phyloP scores from a whole-genome alignment of 2,888 invertebrate species.

The Teleogryllus oceanicus region DNA sequence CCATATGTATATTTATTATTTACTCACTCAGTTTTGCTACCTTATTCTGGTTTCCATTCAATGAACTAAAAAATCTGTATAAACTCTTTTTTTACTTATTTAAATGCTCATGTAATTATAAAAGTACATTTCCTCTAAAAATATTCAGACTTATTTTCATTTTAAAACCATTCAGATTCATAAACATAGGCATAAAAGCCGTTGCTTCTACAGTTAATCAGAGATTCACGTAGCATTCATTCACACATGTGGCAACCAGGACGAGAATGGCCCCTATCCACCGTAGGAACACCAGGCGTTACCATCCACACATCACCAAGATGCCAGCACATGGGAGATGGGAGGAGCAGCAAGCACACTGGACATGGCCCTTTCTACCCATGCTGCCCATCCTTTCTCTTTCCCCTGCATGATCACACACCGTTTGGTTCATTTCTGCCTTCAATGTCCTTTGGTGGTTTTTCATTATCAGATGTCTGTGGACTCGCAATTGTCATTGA shows the following conservation, averaged over 20 bases:
- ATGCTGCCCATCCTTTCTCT: background rate
- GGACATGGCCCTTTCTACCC: background rate
- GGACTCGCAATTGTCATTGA: background rate
- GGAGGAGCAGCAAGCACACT: conserved; percentile 18
- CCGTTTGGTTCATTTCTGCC: background rate
- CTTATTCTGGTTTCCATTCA: conserved; percentile 8
- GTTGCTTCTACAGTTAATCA: too few species aligned
- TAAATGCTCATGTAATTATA: too few species aligned
- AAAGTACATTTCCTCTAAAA: too few species aligned
- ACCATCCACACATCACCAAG: background rate
- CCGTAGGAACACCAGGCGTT: conserved; percentile 5
- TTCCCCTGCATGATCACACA: background rate
- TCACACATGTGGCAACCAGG: background rate
- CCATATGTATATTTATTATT: background rate
- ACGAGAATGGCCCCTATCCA: background rate
- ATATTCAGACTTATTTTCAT: too few species aligned
- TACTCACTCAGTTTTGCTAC: background rate
- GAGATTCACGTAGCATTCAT: too few species aligned
- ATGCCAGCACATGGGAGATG: background rate
- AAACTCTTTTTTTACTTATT: too few species aligned
- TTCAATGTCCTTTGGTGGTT: conserved; percentile 10
- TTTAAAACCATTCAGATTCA: too few species aligned
- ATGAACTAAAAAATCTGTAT: background rate
- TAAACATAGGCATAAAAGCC: too few species aligned
- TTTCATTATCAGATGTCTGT: background rate